Conservation (phyloP, 2,888 invertebrate species). For the Argyresthia albistria region DNA sequence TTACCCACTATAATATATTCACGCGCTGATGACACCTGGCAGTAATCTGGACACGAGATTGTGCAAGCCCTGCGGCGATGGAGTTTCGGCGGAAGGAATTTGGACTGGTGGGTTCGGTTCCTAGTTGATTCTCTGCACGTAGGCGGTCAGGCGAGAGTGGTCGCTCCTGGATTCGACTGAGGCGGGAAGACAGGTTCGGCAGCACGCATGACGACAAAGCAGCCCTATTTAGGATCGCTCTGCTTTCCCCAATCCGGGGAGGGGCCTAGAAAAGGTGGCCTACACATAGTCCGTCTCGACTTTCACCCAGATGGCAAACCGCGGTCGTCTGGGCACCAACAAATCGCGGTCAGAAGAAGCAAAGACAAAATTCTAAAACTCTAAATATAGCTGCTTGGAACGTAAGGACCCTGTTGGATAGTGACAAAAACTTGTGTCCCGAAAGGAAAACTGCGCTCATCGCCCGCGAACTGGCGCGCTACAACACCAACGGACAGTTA, state of each 20-base stretch:
- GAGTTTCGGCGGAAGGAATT: conserved; percentile 11
- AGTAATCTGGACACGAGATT: conserved; percentile 1
- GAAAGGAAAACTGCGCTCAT: conserved; percentile 10
- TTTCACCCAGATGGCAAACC: conserved; percentile 8
- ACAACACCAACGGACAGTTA: too few species aligned
- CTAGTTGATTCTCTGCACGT: conserved; percentile 15
- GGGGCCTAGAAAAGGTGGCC: conserved; percentile 10
- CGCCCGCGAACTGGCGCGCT: conserved; percentile 6
- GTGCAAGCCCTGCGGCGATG: conserved; percentile 12
- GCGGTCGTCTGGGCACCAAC: conserved; percentile 9
- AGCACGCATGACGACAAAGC: conserved; percentile 11
- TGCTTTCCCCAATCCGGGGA: conserved; percentile 10
- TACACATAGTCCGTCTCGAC: conserved; percentile 2
- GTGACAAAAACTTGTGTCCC: conserved; percentile 10
- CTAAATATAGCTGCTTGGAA: conserved; percentile 7
- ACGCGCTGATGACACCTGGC: conserved; percentile 12
- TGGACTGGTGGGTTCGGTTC: conserved; percentile 8
- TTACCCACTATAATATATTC: conserved; percentile 11
- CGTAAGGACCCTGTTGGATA: conserved; percentile 10
- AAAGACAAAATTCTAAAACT: neutral
- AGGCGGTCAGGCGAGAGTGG: conserved; percentile 17
- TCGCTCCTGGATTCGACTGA: conserved; percentile 14
- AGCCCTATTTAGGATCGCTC: conserved; percentile 12
- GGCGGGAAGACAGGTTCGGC: conserved; percentile 10
- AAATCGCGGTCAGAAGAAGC: conserved; percentile 7